Evolutionary conservation across 2,888 invertebrate genomes (phyloP), one percentile per base, ranked within the genome.

Genomic region (Dolichomitus sp.): DNA sequence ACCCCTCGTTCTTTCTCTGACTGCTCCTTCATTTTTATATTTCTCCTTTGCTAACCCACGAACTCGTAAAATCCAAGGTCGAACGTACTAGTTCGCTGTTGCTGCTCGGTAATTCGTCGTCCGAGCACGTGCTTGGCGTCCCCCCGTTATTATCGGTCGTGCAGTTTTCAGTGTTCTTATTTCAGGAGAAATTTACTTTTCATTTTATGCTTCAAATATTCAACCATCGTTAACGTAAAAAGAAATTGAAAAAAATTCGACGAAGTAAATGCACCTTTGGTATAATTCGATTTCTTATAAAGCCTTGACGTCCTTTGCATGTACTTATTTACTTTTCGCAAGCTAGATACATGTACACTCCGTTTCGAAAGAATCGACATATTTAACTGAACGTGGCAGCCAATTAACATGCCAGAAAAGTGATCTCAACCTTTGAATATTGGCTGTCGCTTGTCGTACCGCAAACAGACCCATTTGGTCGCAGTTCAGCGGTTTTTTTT

Each of bases 11-110:
- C 12, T 0, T 3, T 65, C 37, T 65, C 23, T 45, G 65, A 52
- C 52, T 50, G 37, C 68, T 52, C 52, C 30, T 19, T 52, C 68
- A 37, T 40, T 68, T 30, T 52, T 14, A 19, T 37, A 48, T 19
- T 48, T 52, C 37, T 30, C 19, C 65, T 37, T 33, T 5, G 30
- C 33, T 68, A 68, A 52, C n/a, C 6, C 27, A 52, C 14, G 52
- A 52, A 37, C 68, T 52, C 68, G 37, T 52, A 69, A 52, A 69
- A 37, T 69, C 23, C 54, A 69, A 52, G 54, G 54, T 54, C 52
- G 9, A 52, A 7, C 54, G 6, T 19, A 50, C 7, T 68, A 17
- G 68, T 14, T 68, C 68, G n/a, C 50, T 37, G n/a, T 19, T 50
- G 19, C 37, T 7, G 23, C 68, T 68, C 19, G 50, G 33, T 50